phyloP scores from a whole-genome alignment of 2,797 vertebrate genomes.

The Ispidina picta region DNA sequence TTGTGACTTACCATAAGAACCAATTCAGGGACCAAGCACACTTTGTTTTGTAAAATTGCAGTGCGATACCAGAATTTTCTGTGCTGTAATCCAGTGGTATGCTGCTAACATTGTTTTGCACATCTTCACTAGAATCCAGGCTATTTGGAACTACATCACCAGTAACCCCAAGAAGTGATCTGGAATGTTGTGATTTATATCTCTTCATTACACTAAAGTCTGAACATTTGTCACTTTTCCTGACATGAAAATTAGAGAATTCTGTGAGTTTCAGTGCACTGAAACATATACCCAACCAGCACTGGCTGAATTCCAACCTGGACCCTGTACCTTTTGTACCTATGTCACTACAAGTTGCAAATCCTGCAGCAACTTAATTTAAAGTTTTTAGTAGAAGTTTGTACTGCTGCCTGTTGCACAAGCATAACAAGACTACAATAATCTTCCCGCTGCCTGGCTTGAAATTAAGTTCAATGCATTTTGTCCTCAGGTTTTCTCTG shows the following conservation, averaged over 20 bases:
- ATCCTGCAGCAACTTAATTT: neutral
- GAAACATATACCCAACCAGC: neutral
- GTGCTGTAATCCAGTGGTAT: neutral
- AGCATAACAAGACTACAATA: neutral
- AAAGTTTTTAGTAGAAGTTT: neutral
- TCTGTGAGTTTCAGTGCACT: neutral
- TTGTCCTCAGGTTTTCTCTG: neutral
- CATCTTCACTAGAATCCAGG: neutral
- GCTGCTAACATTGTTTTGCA: neutral
- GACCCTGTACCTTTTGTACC: neutral
- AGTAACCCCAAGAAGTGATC: neutral
- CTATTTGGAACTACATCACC: neutral
- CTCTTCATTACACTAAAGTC: neutral
- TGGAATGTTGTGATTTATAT: neutral
- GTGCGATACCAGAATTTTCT: neutral
- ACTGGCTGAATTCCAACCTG: neutral
- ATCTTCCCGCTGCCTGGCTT: neutral
- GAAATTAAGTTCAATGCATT: neutral
- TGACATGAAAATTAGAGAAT: neutral
- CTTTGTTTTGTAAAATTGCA: neutral
- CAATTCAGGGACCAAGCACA: neutral
- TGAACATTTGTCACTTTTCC: neutral
- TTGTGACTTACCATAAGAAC: neutral
- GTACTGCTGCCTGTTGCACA: neutral
- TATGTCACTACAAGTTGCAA: neutral